Base-by-base conservation (phyloP, 2,113 vertebrate species). In the Clarias macrocephalus region DNA sequence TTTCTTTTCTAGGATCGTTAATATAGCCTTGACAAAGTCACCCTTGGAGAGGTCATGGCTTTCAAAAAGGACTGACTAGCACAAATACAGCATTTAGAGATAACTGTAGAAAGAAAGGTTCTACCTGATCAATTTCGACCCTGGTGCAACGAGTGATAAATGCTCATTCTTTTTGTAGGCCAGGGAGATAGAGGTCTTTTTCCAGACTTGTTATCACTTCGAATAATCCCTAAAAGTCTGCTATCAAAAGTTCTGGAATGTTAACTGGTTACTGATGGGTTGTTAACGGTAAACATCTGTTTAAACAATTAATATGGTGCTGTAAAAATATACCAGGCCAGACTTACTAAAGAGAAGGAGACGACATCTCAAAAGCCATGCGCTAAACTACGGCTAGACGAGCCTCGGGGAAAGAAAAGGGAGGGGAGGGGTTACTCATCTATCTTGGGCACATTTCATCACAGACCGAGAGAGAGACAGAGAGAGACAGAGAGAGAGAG, bases 391-490 rank as follows among this genome's bases (percentile, higher is more conserved):
- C 28, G 76, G 76, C 52, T n/a, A 48, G 77, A 81, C 4, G 19
- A 57, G 18, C 59, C 21, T 42, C n/a, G 57, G n/a, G 37, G 73
- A 54, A 83, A 33, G 57, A 62, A 59, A 52, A 9, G 21, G 48
- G 85, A 88, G 80, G 63, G 42, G 25, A 52, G 85, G 89, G 82
- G 87, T 9, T 25, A 42, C 57, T 76, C 54, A 72, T 89, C 90
- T 91, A 93, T 91, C 90, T 91, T 91, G 87, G 70, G 87, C 57
- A 85, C 75, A 92, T 94, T 93, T 93, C 87, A 76, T 84, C 80
- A 83, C 48, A 77, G 62, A 84, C 15, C 19, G 66, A 63, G 70
- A 85, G 87, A 66, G 56, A 87, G 86, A n/a, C n/a, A 85, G 82
- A 85, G 81, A 85, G 65, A 65, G 15, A 18, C 42, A 85, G 87